phyloP scores from a whole-genome alignment of 2,113 vertebrate species.

The Bucco capensis region DNA sequence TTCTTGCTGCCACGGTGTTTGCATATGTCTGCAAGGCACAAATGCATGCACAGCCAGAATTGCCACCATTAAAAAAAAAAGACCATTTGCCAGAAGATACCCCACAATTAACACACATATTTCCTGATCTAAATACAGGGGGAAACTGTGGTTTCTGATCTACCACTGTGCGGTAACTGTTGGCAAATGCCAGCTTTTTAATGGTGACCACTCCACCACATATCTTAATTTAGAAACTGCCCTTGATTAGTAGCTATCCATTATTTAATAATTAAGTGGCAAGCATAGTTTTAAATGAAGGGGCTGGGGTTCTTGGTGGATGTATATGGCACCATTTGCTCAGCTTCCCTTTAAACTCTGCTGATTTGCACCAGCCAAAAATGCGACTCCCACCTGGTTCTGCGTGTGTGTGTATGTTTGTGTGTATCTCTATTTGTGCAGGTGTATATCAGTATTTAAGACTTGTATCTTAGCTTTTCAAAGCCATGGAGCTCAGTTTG shows the following conservation, averaged over 20 bases:
- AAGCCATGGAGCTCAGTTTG: background rate
- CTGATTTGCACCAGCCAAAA: background rate
- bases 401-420: background rate
- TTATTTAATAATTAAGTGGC: slow-evolving; percentile 31
- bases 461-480: slow-evolving; percentile 26
- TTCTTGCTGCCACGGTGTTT: background rate
- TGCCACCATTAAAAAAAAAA: background rate
- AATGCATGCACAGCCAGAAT: background rate
- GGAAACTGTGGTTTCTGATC: slow-evolving; percentile 37
- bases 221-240: slow-evolving; percentile 36
- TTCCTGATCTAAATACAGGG: slow-evolving; percentile 23
- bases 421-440: background rate
- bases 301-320: background rate
- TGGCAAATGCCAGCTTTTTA: slow-evolving; percentile 51
- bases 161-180: slow-evolving; percentile 2
- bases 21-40: background rate
- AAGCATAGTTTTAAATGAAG: background rate
- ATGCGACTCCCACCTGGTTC: background rate
- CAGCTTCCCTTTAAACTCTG: background rate
- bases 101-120: background rate
- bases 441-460: background rate
- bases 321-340: background rate
- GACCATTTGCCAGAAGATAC: background rate
- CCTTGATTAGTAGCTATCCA: slow-evolving; percentile 38
- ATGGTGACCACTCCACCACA: background rate